Evolutionary conservation across 2,888 invertebrate species (phyloP), one percentile per base, ranked within the genome.

Genomic region (Coenonympha arcania): DNA sequence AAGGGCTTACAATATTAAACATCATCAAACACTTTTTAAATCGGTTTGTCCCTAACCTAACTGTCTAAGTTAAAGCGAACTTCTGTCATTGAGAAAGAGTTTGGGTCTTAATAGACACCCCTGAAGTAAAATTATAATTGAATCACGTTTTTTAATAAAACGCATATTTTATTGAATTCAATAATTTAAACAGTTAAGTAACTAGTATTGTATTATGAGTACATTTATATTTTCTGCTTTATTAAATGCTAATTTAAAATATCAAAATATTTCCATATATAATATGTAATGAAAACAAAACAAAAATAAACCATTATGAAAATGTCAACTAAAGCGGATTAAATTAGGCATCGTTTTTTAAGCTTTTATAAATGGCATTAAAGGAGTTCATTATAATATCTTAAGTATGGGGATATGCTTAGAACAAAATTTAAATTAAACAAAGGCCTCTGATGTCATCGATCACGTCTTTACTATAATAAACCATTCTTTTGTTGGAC

Each of bases 391-490:
- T 3, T 1, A 30, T 3, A 16, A 1, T 15, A 31, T 6, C 0
- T 31, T 15, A 6, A 2, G n/a, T n/a, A n/a, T n/a, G n/a, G n/a
- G n/a, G n/a, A n/a, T n/a, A n/a, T n/a, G n/a, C n/a, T n/a, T n/a
- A n/a, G n/a, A n/a, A n/a, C n/a, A n/a, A n/a, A n/a, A n/a, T n/a
- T n/a, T n/a, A n/a, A n/a, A n/a, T n/a, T n/a, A n/a, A n/a, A 33
- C 2, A 15, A 15, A 31, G 15, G 3, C 63, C 64, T 63, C 59
- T 80, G 76, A 80, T 76, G 72, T 80, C 78, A 83, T 80, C 79
- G 77, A 76, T 82, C 75, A 75, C n/a, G n/a, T n/a, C 56, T 61
- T 52, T 60, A 58, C 64, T 72, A 69, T 67, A 69, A 65, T 68
- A 65, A 69, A 69, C 64, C 61, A 69, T 70, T 71, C 68, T 66